Conservation (phyloP, 2,113 vertebrate genomes). For the Ranitomeya variabilis region DNA sequence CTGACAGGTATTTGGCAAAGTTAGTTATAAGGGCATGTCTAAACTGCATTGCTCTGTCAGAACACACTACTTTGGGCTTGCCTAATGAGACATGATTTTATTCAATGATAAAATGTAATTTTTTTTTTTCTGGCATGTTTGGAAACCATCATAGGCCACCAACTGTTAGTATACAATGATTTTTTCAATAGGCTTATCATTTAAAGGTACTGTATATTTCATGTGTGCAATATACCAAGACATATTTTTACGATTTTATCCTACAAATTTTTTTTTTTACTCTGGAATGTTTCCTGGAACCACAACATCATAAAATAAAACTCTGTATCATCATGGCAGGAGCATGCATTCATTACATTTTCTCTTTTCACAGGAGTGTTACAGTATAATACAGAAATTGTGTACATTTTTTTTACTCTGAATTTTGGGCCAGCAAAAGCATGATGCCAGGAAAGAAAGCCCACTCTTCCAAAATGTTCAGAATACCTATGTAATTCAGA, state of each 20-base stretch:
- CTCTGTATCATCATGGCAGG: conserved; percentile 23
- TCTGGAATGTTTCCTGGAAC: conserved; percentile 11
- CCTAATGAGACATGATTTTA: neutral
- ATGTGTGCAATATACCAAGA: neutral
- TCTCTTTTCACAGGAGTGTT: conserved; percentile 7
- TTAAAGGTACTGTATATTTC: neutral
- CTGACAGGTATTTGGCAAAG: neutral
- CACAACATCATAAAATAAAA: conserved; percentile 38
- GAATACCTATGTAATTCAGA: conserved; percentile 31
- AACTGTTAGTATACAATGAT: neutral
- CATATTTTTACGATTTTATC: neutral
- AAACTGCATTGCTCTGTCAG: neutral
- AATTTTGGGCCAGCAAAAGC: conserved; percentile 16
- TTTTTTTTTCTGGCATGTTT: neutral
- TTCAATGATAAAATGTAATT: neutral
- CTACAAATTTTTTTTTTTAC: neutral
- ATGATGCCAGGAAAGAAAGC: conserved; percentile 32
- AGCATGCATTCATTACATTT: neutral
- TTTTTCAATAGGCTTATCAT: neutral
- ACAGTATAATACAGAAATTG: conserved; percentile 47
- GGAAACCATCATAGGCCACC: neutral
- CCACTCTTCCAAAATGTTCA: conserved; percentile 15
- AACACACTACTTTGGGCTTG: neutral
- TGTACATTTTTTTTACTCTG: neutral
- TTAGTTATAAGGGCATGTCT: neutral